phyloP scores from a whole-genome alignment of 1,140 invertebrate genomes.

The Lamellibrachia luymesi region DNA sequence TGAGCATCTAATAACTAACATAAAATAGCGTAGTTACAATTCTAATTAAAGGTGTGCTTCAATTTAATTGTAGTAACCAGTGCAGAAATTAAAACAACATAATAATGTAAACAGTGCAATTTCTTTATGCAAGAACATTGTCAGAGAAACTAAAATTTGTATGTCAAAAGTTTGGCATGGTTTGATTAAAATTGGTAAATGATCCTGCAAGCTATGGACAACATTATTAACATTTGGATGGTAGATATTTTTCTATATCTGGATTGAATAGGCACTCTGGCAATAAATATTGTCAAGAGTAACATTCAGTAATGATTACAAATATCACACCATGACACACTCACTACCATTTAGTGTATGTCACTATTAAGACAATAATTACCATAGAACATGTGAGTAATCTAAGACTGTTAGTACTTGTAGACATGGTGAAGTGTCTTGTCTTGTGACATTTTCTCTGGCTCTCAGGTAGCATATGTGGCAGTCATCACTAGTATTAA shows the following conservation, averaged over 20 bases:
- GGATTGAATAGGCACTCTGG: not conserved
- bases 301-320: not conserved
- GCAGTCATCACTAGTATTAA: not conserved
- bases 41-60: not conserved
- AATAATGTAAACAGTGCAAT: not conserved
- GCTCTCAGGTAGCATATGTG: not conserved
- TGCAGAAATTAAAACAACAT: not conserved
- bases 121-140: not conserved
- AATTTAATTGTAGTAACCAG: not conserved
- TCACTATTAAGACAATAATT: not conserved
- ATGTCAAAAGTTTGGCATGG: not conserved
- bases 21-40: not conserved
- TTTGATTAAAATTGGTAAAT: not conserved
- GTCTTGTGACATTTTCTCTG: not conserved
- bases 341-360: not conserved
- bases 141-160: not conserved
- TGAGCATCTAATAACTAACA: not conserved
- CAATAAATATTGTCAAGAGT: not conserved
- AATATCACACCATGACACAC: not conserved
- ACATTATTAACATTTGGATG: not conserved
- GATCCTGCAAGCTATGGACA: not conserved
- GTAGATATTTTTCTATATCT: not conserved
- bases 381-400: not conserved
- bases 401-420: not conserved
- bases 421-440: not conserved